phyloP scores from a whole-genome alignment of 2,888 invertebrate genomes.

The Heliconius charithonia region DNA sequence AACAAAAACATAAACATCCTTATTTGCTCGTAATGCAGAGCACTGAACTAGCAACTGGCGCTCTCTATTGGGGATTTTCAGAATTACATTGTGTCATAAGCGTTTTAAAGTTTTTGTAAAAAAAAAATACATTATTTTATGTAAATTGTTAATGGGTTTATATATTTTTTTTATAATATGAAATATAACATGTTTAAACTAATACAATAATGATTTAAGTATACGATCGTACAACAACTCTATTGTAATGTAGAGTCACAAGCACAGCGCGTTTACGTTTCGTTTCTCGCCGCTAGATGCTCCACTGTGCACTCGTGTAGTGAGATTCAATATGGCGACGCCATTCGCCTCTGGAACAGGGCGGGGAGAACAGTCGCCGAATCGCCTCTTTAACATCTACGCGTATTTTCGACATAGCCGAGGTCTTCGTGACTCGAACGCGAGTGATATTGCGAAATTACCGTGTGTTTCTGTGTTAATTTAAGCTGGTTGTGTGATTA shows the following conservation, averaged over 20 bases:
- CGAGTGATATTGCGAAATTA: conserved; percentile 79
- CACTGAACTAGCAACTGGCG: conserved; percentile 36
- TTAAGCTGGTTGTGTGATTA: conserved; percentile 75
- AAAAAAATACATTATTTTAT: neutral
- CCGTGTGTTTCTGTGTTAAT: conserved; percentile 77
- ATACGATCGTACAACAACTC: neutral
- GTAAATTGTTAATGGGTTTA: neutral
- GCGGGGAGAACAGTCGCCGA: conserved; percentile 82
- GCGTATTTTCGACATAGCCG: conserved; percentile 80
- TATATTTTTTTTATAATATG: neutral
- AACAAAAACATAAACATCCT: conserved; percentile 40
- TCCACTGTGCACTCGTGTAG: conserved; percentile 60
- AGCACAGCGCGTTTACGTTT: conserved; percentile 54
- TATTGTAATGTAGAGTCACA: conserved; percentile 6
- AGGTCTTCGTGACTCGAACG: conserved; percentile 79
- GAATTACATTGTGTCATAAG: conserved; percentile 30
- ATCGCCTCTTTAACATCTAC: conserved; percentile 79
- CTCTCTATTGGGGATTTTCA: conserved; percentile 43
- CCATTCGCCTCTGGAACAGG: conserved; percentile 82
- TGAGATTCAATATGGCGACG: conserved; percentile 81
- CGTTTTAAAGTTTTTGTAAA: neutral
- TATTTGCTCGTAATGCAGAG: conserved; percentile 32
- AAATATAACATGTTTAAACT: neutral
- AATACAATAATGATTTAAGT: neutral
- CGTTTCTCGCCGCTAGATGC: conserved; percentile 68